These are phyloP conservation scores for Cylas formicarius DNA, from an alignment of 1,140 invertebrate genomes.

Conservation along the genomic window DNA sequence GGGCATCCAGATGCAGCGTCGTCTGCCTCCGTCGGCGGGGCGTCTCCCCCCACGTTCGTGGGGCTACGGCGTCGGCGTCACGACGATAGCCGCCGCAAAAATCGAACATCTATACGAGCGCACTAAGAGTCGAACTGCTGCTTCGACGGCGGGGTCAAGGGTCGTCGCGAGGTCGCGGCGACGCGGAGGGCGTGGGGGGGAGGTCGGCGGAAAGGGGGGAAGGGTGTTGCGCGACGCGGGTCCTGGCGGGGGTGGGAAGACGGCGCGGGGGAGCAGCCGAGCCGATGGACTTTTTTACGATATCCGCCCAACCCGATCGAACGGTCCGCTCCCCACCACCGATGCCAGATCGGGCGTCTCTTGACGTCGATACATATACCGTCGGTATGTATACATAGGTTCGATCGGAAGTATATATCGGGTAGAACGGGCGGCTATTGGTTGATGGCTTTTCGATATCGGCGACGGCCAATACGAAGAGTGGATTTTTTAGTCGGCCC, in stretches of 20 bases:
- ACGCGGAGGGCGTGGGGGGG: slow-evolving; percentile 12
- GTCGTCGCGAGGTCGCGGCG: slow-evolving; percentile 18
- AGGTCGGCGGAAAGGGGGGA: slow-evolving; percentile 10
- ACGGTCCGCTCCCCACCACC: slow-evolving; percentile 15
- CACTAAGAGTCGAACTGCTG: slow-evolving; percentile 33
- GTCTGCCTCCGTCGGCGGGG: slow-evolving; percentile 17
- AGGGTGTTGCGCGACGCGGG: slow-evolving; percentile 15
- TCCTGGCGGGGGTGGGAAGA: slow-evolving; percentile 14
- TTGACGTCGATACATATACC: no score
- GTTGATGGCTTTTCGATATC: no score
- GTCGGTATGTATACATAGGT: no score
- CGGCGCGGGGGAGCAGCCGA: slow-evolving; percentile 10
- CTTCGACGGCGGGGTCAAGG: slow-evolving; percentile 22
- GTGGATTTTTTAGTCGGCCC: no score
- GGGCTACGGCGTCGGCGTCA: slow-evolving; percentile 21
- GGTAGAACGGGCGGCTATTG: no score
- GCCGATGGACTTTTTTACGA: slow-evolving; percentile 36
- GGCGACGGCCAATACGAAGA: no score
- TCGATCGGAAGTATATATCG: no score
- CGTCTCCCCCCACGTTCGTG: slow-evolving; percentile 16
- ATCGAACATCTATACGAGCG: slow-evolving; percentile 37
- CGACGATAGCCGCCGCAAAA: slow-evolving; percentile 33
- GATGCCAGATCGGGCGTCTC: slow-evolving; percentile 13
- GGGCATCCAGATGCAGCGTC: slow-evolving; percentile 13
- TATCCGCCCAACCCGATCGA: slow-evolving; percentile 22